A percentile compares a stretch with the other conserved stretches of the same genome.
These are phyloP conservation scores for Cydia strobilella DNA, from an alignment of 1,140 invertebrate genomes.

Conservation along the genomic window DNA sequence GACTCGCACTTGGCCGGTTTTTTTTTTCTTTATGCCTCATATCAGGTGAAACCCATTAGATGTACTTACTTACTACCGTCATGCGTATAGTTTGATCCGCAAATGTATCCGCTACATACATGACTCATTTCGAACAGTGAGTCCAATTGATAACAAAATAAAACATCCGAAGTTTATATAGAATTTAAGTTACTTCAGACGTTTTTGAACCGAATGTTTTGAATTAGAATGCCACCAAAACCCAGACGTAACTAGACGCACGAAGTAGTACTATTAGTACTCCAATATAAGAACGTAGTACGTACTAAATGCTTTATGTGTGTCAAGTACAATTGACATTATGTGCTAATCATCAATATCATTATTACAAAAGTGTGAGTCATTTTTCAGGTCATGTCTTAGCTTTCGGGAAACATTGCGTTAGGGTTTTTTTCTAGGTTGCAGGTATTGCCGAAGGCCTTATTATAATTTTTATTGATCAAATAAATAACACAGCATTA, in stretches of 20 bases:
- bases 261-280: too few species aligned
- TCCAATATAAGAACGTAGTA: neutral
- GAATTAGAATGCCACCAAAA: neutral
- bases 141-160: too few species aligned
- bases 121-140: neutral
- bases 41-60: neutral
- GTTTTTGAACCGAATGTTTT: neutral
- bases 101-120: conserved; percentile 1
- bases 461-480: too few species aligned
- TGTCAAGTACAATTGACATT: neutral
- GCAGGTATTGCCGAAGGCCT: neutral
- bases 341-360: neutral
- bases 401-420: neutral
- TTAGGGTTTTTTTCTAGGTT: neutral
- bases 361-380: neutral
- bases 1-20: too few species aligned
- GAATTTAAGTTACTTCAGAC: neutral
- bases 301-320: neutral
- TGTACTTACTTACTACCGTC: neutral
- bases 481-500: too few species aligned
- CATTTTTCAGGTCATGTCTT: conserved; percentile 5
- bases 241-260: neutral
- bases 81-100: neutral
- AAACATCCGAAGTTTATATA: neutral
- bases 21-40: too few species aligned